Evolutionary conservation across 1,140 invertebrate species (phyloP).

Genomic region (Sitobion miscanthi): DNA sequence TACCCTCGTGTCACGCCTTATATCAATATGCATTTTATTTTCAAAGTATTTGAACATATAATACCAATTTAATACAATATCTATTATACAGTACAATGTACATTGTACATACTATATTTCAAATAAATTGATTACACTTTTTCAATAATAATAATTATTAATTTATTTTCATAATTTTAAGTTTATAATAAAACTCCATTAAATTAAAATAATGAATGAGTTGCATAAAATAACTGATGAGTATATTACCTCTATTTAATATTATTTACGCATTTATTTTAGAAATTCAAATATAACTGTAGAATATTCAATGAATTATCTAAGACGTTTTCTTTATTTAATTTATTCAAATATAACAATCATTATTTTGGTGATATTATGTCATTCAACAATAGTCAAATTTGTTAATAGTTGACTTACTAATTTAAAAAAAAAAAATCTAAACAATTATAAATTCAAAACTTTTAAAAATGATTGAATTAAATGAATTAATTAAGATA

Average conservation of each 20-base stretch:
- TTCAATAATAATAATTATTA: no score
- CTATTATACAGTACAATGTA: no score
- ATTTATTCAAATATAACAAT: neutral
- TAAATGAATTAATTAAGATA: neutral
- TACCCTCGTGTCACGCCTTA: no score
- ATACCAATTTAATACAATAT: no score
- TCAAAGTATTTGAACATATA: no score
- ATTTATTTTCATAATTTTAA: no score
- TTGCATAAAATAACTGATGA: no score
- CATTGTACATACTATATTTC: no score
- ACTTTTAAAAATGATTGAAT: conserved; percentile 1
- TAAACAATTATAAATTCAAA: neutral
- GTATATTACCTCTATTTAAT: neutral
- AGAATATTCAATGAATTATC: neutral
- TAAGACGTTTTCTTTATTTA: neutral
- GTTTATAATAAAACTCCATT: no score
- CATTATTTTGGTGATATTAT: neutral
- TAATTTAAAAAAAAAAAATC: neutral
- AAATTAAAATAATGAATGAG: no score
- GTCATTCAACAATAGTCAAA: conserved; percentile 21
- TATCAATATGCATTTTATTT: no score
- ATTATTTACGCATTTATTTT: neutral
- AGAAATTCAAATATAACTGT: neutral
- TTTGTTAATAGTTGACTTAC: neutral
- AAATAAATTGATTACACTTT: no score